phyloP scores from a whole-genome alignment of 2,888 invertebrate genomes.

The Drosophila siamana region DNA sequence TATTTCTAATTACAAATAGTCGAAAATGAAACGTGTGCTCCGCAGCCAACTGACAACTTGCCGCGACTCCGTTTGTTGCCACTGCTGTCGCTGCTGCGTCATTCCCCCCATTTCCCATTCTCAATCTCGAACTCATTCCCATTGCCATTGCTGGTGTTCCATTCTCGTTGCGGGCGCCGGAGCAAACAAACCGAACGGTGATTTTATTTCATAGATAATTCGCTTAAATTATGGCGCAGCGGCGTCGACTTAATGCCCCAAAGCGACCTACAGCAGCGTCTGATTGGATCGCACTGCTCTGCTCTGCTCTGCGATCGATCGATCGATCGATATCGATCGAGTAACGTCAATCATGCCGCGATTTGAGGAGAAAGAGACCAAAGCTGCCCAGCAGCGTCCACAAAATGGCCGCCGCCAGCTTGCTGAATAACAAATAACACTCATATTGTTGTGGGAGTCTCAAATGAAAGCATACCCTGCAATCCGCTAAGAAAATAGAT shows the following conservation, averaged over 20 bases:
- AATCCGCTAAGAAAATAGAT: not conserved
- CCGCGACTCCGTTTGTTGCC: not conserved
- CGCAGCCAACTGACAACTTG: conserved; percentile 14
- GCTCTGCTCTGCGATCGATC: conserved; percentile 44
- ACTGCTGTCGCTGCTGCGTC: conserved; percentile 34
- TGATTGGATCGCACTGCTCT: conserved; percentile 60
- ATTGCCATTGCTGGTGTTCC: conserved; percentile 15
- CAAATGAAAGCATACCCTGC: not conserved
- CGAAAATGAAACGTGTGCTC: conserved; percentile 48
- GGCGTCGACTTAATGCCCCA: conserved; percentile 70
- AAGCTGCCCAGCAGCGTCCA: conserved; percentile 24
- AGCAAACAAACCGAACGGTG: conserved; percentile 66
- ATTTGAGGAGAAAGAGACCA: conserved; percentile 43
- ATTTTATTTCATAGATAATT: conserved; percentile 83
- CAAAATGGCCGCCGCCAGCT: conserved; percentile 52
- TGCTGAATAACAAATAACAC: conserved; percentile 7
- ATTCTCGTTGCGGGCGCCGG: conserved; percentile 48
- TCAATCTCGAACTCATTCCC: conserved; percentile 28
- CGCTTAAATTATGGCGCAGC: conserved; percentile 82
- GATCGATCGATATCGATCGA: conserved; percentile 48
- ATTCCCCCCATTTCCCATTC: conserved; percentile 19
- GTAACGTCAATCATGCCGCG: conserved; percentile 67
- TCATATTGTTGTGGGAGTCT: not conserved
- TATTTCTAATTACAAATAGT: conserved; percentile 71
- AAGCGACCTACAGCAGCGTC: conserved; percentile 82